These are phyloP conservation scores for Gandaritis pyraliata DNA, from an alignment of 2,888 invertebrate genomes.

Conservation along the genomic window DNA sequence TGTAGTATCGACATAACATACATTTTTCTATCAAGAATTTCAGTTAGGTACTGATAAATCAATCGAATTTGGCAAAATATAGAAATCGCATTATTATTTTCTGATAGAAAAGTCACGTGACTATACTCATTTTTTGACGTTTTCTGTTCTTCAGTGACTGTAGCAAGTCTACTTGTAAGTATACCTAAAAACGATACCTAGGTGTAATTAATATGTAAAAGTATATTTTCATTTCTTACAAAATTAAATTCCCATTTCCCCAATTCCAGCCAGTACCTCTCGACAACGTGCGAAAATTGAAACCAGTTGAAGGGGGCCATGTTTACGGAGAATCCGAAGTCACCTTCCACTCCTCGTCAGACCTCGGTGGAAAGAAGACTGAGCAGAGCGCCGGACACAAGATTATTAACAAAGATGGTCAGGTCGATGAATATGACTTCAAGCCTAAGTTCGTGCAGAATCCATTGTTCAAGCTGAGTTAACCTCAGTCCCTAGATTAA, in stretches of 20 bases:
- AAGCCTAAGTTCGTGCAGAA: conserved; percentile 34
- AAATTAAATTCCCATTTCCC: background rate
- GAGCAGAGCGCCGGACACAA: conserved; percentile 86
- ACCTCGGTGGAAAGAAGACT: conserved; percentile 85
- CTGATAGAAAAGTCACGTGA: too few species aligned
- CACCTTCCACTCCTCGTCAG: conserved; percentile 83
- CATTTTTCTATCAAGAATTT: too few species aligned
- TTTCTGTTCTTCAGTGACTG: too few species aligned
- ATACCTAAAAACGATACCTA: too few species aligned
- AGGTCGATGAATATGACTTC: conserved; percentile 83
- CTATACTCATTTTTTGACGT: too few species aligned
- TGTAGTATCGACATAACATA: too few species aligned
- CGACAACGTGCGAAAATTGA: conserved; percentile 52
- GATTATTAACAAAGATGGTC: conserved; percentile 89
- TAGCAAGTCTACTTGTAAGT: too few species aligned
- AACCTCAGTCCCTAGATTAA: conserved; percentile 3
- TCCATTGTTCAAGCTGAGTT: conserved; percentile 21
- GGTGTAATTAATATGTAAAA: too few species aligned
- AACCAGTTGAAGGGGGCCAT: conserved; percentile 58
- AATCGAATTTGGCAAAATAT: too few species aligned
- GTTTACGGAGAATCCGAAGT: conserved; percentile 86
- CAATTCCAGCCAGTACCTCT: conserved; percentile 44
- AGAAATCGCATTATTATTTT: too few species aligned
- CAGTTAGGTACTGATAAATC: too few species aligned
- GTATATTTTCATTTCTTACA: background rate